Evolutionary conservation across 2,888 invertebrate genomes (phyloP).

Genomic region (Zhengitettix transpicula): DNA sequence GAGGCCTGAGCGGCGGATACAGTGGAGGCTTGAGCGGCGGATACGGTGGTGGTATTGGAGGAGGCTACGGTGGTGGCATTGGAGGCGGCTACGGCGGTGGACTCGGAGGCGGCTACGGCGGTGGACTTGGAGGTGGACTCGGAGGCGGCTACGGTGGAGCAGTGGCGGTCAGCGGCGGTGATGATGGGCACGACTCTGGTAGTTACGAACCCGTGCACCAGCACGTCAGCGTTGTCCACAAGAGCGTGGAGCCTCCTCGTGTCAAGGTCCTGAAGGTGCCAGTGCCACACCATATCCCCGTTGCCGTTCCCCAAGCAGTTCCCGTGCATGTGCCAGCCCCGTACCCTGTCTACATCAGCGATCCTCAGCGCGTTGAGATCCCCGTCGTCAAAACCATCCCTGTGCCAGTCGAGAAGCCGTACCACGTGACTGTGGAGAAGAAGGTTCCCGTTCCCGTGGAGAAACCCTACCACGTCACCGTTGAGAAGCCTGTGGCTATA

Average conservation of each 20-base stretch:
- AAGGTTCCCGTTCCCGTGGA: slow-evolving; percentile 45
- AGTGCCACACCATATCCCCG: slow-evolving; percentile 10
- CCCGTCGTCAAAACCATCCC: slow-evolving; percentile 10
- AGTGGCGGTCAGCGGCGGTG: not conserved
- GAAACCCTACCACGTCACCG: slow-evolving; percentile 50
- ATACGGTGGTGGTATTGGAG: not conserved
- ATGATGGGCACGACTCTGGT: not conserved
- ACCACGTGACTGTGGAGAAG: slow-evolving; percentile 52
- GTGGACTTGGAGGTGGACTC: not conserved
- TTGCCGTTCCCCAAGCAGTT: slow-evolving; percentile 10
- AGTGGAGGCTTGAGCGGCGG: not conserved
- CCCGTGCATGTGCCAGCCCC: slow-evolving; percentile 11
- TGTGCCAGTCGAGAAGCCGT: slow-evolving; percentile 36
- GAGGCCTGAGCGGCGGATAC: not conserved
- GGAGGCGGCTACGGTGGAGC: not conserved
- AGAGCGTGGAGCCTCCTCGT: not conserved
- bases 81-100: not conserved
- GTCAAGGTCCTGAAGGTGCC: slow-evolving; percentile 9
- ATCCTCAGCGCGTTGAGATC: slow-evolving; percentile 9
- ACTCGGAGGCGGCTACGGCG: not conserved
- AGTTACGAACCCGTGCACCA: slow-evolving; percentile 4
- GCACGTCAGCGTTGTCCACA: not conserved
- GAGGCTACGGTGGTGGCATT: not conserved
- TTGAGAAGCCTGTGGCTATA: slow-evolving; percentile 18
- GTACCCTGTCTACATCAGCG: slow-evolving; percentile 7